Evolutionary conservation across 2,797 vertebrate genomes (phyloP), one percentile per base, ranked within the genome.

Genomic region (Hephaestus fuliginosus): DNA sequence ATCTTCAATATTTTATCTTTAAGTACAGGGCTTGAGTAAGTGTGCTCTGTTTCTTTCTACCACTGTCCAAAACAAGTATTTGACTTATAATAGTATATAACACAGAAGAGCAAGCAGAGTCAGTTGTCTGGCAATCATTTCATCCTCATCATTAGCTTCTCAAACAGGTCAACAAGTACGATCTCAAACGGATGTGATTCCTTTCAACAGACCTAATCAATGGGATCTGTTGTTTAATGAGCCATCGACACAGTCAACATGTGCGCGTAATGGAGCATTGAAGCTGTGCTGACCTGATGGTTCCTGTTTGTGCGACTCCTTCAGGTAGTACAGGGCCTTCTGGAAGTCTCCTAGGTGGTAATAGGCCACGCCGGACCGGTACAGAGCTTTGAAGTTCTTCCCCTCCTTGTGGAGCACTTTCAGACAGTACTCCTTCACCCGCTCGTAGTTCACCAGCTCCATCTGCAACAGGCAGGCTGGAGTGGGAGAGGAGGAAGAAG

Each of bases 381-480:
- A 99, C 70, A 99, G 96, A 0, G 98, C 98, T 92, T 99, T 99
- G 95, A 99, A 98, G 94, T 99, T 99, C 92, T 99, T 98, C 0
- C 98, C 97, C 84, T 99, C 98, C 85, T 98, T 99, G 91, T 97
- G 96, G 18, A 99, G 96, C 67, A 99, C 98, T 94, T 99, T 99
- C 90, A 99, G 96, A 78, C 98, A 99, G 88, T 99, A 99, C 62
- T 99, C 98, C 91, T 99, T 99, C 87, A 99, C 98, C 1, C 98
- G 94, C 70, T 99, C 98, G 0, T 99, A 99, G 94, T 99, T 99
- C 83, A 99, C 98, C 93, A 99, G 94, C 95, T 99, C 98, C 25
- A 99, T 98, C 94, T 99, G 98, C 86, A 99, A 94, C 69, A 99
- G 96, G 91, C 98, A 99, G 36, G 98, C 98, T 99, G 5, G 15